Evolutionary conservation across 2,797 vertebrate species (phyloP).

Genomic region (Tenualosa ilisha): DNA sequence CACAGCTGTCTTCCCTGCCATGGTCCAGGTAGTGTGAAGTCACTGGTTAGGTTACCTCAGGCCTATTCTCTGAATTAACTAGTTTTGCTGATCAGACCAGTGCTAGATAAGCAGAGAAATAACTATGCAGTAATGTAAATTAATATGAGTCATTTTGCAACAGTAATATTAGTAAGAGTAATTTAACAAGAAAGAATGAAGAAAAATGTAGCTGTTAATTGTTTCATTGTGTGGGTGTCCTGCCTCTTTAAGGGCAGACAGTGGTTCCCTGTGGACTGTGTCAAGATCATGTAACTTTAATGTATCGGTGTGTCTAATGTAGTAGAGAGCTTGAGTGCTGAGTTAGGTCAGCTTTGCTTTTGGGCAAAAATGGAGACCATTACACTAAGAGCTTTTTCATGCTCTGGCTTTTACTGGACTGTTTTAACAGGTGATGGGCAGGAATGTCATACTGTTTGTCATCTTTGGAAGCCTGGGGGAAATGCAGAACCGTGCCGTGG

Average conservation of each 20-base stretch:
- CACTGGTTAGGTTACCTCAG: background rate
- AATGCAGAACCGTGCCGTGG: constrained; percentile 90
- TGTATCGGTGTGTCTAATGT: background rate
- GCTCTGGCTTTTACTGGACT: background rate
- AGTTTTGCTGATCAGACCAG: background rate
- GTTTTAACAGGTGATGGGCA: constrained; percentile 77
- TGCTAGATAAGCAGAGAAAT: background rate
- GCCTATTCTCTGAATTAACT: background rate
- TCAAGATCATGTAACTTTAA: constrained; percentile 15
- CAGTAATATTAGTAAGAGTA: too few species aligned
- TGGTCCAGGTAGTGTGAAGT: constrained; percentile 79
- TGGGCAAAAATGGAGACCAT: background rate
- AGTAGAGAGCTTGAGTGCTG: background rate
- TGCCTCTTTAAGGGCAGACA: background rate
- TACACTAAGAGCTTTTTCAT: background rate
- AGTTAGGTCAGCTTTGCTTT: background rate
- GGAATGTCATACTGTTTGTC: constrained; percentile 93
- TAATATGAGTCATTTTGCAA: too few species aligned
- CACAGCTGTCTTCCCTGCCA: constrained; percentile 79
- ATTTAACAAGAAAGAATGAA: too few species aligned
- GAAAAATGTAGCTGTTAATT: background rate
- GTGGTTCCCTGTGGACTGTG: background rate
- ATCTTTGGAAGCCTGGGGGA: constrained; percentile 89
- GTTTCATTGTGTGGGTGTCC: background rate
- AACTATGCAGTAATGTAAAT: background rate